Evolutionary conservation across 2,888 invertebrate genomes (phyloP).

Genomic region (Minunthozetes semirufus): DNA sequence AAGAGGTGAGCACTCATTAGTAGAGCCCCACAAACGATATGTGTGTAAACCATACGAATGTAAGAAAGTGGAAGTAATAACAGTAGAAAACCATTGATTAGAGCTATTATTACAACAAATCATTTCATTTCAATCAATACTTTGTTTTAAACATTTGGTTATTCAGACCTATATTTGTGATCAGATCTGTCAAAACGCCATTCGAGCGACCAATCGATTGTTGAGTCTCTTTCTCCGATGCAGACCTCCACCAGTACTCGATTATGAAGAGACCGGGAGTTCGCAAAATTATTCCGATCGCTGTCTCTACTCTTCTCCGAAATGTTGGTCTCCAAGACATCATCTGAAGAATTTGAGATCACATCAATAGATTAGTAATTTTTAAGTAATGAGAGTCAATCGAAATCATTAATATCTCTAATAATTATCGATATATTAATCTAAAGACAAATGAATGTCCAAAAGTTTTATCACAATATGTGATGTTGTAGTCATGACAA

Average conservation of each 20-base stretch:
- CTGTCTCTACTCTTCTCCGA: slow-evolving; percentile 39
- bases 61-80: slow-evolving; percentile 51
- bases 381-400: no score
- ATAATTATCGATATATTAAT: no score
- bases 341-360: no score
- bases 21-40: slow-evolving; percentile 50
- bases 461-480: no score
- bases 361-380: no score
- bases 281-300: slow-evolving; percentile 49
- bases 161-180: slow-evolving; percentile 48
- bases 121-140: background rate
- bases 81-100: slow-evolving; percentile 51
- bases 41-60: slow-evolving; percentile 53
- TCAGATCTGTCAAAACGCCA: slow-evolving; percentile 46
- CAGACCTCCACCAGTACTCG: slow-evolving; percentile 50
- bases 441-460: no score
- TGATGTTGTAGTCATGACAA: no score
- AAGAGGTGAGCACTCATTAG: slow-evolving; percentile 50
- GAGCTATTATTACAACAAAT: slow-evolving; percentile 48
- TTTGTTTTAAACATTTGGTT: background rate
- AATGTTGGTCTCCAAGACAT: slow-evolving; percentile 27
- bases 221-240: slow-evolving; percentile 43
- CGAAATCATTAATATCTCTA: no score
- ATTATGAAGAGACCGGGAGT: slow-evolving; percentile 52
- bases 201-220: slow-evolving; percentile 40